Base-by-base conservation (phyloP, 2,797 vertebrate species). In the Sphenodon punctatus region DNA sequence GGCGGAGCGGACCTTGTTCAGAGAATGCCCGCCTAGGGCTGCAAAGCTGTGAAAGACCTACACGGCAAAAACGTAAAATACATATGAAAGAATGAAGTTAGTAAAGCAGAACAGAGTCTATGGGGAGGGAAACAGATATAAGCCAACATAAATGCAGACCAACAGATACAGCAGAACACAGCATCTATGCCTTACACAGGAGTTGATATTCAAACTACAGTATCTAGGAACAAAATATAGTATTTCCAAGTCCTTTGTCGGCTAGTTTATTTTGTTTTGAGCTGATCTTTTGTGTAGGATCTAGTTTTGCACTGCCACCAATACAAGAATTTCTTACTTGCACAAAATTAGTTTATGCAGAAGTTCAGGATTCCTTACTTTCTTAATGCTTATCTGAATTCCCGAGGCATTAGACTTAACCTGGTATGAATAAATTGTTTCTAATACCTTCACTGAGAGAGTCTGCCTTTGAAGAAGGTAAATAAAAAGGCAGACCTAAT, bases 11-110 rank as follows among this genome's bases (percentile, higher is more conserved):
- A 96, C 98, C 98, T 96, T 99, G 98, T 95, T 99, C 98, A 97
- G 98, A 99, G 97, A 99, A 98, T 88, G 98, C 98, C 97, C 98
- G 97, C 90, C 98, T 98, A 80, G 98, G 98, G 97, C 98, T 99
- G 98, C 98, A 99, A 97, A 99, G 98, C 97, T 99, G 98, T 95
- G 98, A 98, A 97, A 99, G 97, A 97, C 98, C 98, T 99, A 98
- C 95, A 96, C 73, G 94, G 97, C 96, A 97, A 96, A n/a, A 96
- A 98, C 20, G 96, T 92, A 95, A 96, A 96, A 96, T 95, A 96
- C 92, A 96, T 81, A 94, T 89, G 94, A 96, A 92, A 96, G 95
- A 95, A 93, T 80, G 89, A 93, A 90, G 95, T 97, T 96, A 97
- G 95, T 95, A 94, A 96, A 95, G 96, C 93, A 94, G 92, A 87